These are phyloP conservation scores for Caracal caracal DNA, from an alignment of 2,113 vertebrate genomes.

Conservation along the genomic window DNA sequence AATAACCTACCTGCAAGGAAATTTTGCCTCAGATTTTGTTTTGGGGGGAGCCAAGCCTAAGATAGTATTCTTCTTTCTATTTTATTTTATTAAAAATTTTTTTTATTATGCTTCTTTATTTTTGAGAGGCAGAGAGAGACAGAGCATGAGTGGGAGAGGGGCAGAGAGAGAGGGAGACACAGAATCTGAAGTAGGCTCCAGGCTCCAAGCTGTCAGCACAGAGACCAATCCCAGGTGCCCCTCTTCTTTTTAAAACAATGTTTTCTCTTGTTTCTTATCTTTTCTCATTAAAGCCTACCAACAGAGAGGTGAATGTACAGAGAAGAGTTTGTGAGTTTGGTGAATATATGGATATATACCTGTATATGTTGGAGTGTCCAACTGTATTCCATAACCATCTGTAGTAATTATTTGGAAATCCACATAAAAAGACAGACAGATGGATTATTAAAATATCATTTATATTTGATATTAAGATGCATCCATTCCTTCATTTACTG, in stretches of 20 bases:
- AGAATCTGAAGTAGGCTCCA: too few relatives aligned
- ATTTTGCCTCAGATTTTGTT: background rate
- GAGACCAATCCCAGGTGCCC: too few relatives aligned
- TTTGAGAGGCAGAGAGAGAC: too few relatives aligned
- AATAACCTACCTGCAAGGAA: background rate
- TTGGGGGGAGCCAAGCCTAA: background rate
- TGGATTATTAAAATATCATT: background rate
- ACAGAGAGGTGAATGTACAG: background rate
- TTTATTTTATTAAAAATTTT: too few relatives aligned
- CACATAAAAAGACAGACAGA: background rate
- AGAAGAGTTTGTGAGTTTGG: background rate
- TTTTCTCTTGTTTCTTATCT: background rate
- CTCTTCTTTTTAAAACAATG: background rate
- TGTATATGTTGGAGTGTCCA: background rate
- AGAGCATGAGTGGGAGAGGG: too few relatives aligned
- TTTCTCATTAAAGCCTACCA: background rate
- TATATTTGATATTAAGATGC: background rate
- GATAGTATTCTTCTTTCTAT: background rate
- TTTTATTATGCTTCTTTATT: too few relatives aligned
- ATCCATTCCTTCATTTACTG: background rate
- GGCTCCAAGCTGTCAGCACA: too few relatives aligned
- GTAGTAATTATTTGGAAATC: background rate
- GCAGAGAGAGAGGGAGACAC: too few relatives aligned
- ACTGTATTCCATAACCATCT: background rate
- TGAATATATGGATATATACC: background rate